Evolutionary conservation across 2,888 invertebrate genomes (phyloP), one percentile per base, ranked within the genome.

Genomic region (Magallana nippona): DNA sequence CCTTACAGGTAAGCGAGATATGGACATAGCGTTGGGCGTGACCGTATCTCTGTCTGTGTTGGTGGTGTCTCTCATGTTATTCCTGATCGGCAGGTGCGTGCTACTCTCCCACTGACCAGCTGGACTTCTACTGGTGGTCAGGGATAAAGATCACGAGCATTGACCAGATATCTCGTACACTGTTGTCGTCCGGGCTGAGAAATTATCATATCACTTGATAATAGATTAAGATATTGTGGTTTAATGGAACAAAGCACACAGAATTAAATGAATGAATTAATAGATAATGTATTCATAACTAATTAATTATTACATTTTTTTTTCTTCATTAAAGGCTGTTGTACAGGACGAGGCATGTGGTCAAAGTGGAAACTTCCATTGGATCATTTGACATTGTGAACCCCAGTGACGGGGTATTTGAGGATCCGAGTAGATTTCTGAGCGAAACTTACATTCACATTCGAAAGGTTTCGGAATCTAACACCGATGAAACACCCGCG

Each of bases 61-160:
- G 44, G 82, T 55, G 22, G 71, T 82, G 1, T 71, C 71, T 10
- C 15, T 56, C 27, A 82, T 82, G 82, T 55, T 82, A 13, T 82
- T 82, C 56, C 71, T 82, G 44, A 82, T 82, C 13, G 82, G 71
- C 63, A 82, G 82, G 82, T 82, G 71, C n/a, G 56, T 62, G 22
- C 19, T 10, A 3, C 13, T 78, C 44, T 8, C 44, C 5, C 19
- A 60, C 62, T n/a, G 17, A 60, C 19, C 19, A 60, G n/a, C 19
- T n/a, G 17, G 62, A 60, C 10, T 13, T 60, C 62, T 60, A 17
- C n/a, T 60, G 62, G 19, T 60, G n/a, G 17, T 44, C 44, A 44
- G 44, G 5, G 44, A 44, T 44, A 44, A 44, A 44, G 44, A 44
- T 44, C 44, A 44, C 44, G 10, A 44, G 44, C 44, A 44, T 44